Evolutionary conservation across 2,888 invertebrate species (phyloP).

Genomic region (Lithosia quadra): DNA sequence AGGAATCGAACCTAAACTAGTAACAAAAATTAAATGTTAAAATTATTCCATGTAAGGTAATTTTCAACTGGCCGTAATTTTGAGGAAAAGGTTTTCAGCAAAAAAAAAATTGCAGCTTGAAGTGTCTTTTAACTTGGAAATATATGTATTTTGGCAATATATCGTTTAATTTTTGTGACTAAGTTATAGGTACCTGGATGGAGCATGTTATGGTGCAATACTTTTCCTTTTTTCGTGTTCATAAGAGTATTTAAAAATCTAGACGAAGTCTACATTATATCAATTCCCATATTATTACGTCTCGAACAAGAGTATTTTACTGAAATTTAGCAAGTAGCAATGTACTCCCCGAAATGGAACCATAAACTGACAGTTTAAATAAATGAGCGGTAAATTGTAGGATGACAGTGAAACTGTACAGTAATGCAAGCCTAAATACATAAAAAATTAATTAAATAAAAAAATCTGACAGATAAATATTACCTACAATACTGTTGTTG

Average conservation of each 20-base stretch:
- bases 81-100: no score
- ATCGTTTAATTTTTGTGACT: no score
- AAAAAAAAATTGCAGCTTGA: no score
- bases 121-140: no score
- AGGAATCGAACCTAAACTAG: no score
- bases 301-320: neutral
- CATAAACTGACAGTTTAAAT: slow-evolving; percentile 21
- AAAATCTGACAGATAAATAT: slow-evolving; percentile 38
- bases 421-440: slow-evolving; percentile 56
- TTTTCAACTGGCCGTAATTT: no score
- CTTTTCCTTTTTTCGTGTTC: neutral
- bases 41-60: no score
- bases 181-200: no score
- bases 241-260: neutral
- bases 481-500: slow-evolving; percentile 49
- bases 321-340: neutral
- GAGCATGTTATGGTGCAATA: neutral
- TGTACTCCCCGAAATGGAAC: neutral
- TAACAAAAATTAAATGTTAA: no score
- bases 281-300: neutral
- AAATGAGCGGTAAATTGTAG: slow-evolving; percentile 39
- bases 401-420: slow-evolving; percentile 36
- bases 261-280: neutral
- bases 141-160: no score
- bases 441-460: slow-evolving; percentile 44